A percentile compares a stretch with the other conserved stretches of the same genome.
Evolutionary conservation across 2,888 invertebrate species (phyloP).

Genomic region (Suillia variegata): DNA sequence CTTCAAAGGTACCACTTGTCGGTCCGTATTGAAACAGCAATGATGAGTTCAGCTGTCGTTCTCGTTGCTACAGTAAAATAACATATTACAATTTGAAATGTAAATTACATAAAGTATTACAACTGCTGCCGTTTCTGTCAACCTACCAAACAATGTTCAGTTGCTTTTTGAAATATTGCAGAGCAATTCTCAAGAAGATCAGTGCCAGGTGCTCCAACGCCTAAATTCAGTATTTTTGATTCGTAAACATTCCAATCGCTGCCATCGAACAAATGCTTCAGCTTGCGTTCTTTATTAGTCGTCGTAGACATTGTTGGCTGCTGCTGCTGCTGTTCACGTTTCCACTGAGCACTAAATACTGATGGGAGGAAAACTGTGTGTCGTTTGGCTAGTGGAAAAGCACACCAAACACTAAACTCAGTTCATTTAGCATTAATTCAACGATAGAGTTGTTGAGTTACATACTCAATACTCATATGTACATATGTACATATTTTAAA

Average conservation of each 20-base stretch:
- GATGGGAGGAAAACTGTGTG: too few relatives aligned
- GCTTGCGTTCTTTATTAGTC: slow-evolving; percentile 36
- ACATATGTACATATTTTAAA: too few relatives aligned
- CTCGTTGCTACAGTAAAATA: slow-evolving; percentile 37
- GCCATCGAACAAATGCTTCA: slow-evolving; percentile 63
- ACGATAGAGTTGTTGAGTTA: too few relatives aligned
- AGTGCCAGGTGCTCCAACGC: slow-evolving; percentile 65
- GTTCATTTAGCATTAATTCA: too few relatives aligned
- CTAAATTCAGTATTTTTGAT: slow-evolving; percentile 60
- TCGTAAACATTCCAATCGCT: slow-evolving; percentile 62
- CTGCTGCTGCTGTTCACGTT: background rate
- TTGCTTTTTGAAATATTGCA: slow-evolving; percentile 61
- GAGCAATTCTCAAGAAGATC: slow-evolving; percentile 62
- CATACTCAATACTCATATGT: too few relatives aligned
- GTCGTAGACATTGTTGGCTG: background rate
- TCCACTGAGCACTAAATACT: too few relatives aligned
- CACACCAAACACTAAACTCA: too few relatives aligned
- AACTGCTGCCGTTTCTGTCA: background rate
- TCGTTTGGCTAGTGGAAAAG: too few relatives aligned
- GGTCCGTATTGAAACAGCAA: slow-evolving; percentile 65
- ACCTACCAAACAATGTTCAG: slow-evolving; percentile 62
- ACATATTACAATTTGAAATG: background rate
- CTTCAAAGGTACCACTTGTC: slow-evolving; percentile 63
- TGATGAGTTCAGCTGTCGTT: slow-evolving; percentile 42
- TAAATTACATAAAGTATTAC: too few relatives aligned